These are phyloP conservation scores for Heliconius nattereri DNA, from an alignment of 1,140 invertebrate genomes.

Conservation along the genomic window DNA sequence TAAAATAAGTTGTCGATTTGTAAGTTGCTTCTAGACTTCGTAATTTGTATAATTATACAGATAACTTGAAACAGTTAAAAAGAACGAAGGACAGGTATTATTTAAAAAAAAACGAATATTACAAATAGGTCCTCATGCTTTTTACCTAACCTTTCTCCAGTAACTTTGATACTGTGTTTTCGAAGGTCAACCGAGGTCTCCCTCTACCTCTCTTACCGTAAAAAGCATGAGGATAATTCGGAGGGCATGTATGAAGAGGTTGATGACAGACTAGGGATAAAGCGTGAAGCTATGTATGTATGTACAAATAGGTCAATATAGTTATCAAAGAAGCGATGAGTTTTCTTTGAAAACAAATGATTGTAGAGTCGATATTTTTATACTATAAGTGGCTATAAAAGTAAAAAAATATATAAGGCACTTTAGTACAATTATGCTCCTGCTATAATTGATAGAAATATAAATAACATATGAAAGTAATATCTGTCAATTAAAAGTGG, in stretches of 20 bases:
- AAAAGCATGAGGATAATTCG: too few species aligned
- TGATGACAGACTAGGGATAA: too few species aligned
- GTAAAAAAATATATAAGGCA: slow-evolving; percentile 12
- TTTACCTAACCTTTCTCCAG: too few species aligned
- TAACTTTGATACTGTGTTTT: too few species aligned
- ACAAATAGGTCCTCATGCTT: too few species aligned
- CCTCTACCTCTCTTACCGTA: too few species aligned
- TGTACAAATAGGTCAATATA: not conserved
- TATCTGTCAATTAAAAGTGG: slow-evolving; percentile 36
- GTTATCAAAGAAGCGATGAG: not conserved
- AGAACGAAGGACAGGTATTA: not conserved
- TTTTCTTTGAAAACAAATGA: not conserved
- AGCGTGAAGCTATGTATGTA: too few species aligned
- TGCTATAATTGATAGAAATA: slow-evolving; percentile 26
- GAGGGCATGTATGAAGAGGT: too few species aligned
- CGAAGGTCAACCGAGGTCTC: too few species aligned
- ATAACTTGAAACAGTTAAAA: not conserved
- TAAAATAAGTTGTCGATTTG: slow-evolving; percentile 13
- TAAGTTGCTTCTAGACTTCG: not conserved
- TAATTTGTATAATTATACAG: not conserved
- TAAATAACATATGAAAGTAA: slow-evolving; percentile 34
- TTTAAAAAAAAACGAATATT: not conserved
- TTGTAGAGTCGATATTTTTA: not conserved
- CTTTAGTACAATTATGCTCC: slow-evolving; percentile 18
- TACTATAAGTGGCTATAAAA: not conserved